Percentiles rank a stretch among this genome's conserved stretches.
Evolutionary conservation across 2,797 vertebrate genomes (phyloP).

Genomic region (Onychomys arenicola): DNA sequence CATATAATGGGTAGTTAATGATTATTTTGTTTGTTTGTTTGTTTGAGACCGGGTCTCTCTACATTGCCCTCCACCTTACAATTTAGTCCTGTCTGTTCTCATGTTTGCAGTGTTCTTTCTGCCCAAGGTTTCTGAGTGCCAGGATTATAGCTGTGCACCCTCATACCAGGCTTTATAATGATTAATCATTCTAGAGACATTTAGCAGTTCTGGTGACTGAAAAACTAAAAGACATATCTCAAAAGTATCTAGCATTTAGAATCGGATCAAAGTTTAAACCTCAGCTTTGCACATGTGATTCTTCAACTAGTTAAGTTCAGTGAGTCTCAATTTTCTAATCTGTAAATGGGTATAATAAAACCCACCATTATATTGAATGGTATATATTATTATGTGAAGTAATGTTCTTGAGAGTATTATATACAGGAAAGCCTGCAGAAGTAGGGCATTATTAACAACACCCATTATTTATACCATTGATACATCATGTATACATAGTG

Average conservation of each 20-base stretch:
- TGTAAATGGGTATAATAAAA: not conserved
- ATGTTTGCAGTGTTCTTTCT: not conserved
- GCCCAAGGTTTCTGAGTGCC: not conserved
- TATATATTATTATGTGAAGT: not conserved
- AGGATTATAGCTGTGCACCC: not conserved
- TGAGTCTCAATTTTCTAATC: not conserved
- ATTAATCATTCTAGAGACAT: not conserved
- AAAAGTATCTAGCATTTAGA: not conserved
- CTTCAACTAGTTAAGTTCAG: not conserved
- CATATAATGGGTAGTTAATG: not conserved
- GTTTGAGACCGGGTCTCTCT: not conserved
- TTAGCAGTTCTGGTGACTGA: not conserved
- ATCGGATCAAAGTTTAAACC: not conserved
- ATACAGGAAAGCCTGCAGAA: not conserved
- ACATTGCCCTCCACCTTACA: not conserved
- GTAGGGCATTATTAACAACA: not conserved
- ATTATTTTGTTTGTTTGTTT: not conserved
- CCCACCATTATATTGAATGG: not conserved
- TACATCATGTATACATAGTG: rapidly evolving
- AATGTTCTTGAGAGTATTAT: not conserved
- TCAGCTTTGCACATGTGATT: not conserved
- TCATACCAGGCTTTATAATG: not conserved
- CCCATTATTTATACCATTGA: not conserved
- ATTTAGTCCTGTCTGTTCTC: not conserved
- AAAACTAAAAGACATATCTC: not conserved